Evolutionary conservation across 2,888 invertebrate species (phyloP).

Genomic region (Tenthredo amoena): DNA sequence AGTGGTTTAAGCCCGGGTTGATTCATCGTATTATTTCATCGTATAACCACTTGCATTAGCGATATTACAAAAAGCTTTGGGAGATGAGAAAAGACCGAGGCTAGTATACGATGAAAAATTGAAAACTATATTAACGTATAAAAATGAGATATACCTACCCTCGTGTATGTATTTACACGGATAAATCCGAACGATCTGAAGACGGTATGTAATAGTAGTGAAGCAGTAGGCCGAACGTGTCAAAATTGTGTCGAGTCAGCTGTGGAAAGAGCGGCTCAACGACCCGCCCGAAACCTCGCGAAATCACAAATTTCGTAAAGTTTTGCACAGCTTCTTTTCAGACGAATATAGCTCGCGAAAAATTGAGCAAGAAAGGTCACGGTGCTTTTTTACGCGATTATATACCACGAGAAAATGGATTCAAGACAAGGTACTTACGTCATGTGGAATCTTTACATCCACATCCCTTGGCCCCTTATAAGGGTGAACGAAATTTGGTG

Average conservation of each 20-base stretch:
- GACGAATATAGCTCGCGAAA: neutral
- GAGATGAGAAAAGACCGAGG: neutral
- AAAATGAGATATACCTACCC: neutral
- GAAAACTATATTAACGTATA: neutral
- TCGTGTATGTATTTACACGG: neutral
- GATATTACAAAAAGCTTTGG: neutral
- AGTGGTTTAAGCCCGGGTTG: neutral
- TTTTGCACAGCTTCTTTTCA: neutral
- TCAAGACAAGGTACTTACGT: neutral
- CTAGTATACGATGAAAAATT: neutral
- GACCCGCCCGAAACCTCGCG: neutral
- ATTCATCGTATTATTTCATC: neutral
- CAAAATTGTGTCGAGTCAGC: constrained; percentile 41
- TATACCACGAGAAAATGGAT: neutral
- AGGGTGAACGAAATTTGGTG: neutral
- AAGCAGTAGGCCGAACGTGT: constrained; percentile 14
- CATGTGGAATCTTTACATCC: neutral
- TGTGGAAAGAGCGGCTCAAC: constrained; percentile 32
- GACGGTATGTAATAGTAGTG: constrained; percentile 5
- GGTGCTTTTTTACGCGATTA: neutral
- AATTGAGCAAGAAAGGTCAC: neutral
- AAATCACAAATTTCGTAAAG: constrained; percentile 19
- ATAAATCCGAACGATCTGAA: neutral
- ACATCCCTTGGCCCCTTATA: neutral
- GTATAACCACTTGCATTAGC: neutral